Conservation (phyloP, 2,797 vertebrate species). For the Aphelocoma californica region DNA sequence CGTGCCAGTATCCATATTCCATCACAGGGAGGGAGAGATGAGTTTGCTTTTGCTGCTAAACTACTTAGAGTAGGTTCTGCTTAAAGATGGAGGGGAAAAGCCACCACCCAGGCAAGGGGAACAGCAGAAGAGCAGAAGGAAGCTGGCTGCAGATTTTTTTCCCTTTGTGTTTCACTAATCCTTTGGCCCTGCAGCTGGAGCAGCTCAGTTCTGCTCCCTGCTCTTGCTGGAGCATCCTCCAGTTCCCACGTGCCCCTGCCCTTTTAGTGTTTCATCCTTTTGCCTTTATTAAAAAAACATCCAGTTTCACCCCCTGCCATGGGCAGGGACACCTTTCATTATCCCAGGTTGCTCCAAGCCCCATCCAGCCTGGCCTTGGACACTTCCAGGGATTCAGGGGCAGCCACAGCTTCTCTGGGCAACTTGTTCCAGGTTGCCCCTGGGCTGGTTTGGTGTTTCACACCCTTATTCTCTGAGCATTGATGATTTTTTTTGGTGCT, state of each 20-base stretch:
- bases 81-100: accelerated
- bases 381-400: neutral
- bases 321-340: neutral
- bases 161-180: neutral
- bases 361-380: accelerated
- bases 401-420: neutral
- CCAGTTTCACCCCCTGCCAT: neutral
- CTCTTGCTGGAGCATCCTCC: neutral
- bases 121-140: neutral
- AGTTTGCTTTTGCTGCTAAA: neutral
- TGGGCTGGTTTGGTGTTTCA: neutral
- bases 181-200: neutral
- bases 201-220: neutral
- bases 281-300: neutral
- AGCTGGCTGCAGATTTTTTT: neutral
- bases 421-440: neutral
- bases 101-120: neutral
- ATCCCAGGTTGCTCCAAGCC: accelerated
- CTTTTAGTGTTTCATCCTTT: neutral
- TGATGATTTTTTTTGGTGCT: neutral
- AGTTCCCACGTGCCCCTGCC: accelerated
- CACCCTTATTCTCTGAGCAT: neutral
- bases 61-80: neutral
- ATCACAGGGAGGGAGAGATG: neutral
- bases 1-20: accelerated